phyloP scores from a whole-genome alignment of 2,888 invertebrate species.

The Bellardia pandia region DNA sequence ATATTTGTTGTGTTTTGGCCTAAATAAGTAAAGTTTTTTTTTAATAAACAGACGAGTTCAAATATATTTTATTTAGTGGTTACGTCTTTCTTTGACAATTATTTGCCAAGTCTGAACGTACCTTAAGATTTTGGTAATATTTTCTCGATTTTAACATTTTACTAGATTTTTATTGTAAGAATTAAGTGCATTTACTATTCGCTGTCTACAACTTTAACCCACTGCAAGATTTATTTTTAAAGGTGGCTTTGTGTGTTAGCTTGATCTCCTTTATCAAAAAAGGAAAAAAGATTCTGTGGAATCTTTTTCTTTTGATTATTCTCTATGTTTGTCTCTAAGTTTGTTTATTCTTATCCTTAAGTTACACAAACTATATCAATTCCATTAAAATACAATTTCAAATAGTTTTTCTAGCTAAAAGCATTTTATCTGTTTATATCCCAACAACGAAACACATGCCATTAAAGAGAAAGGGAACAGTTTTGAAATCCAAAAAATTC shows the following conservation, averaged over 20 bases:
- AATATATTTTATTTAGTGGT: no score
- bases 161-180: neutral
- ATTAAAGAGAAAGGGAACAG: neutral
- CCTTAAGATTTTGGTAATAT: no score
- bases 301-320: neutral
- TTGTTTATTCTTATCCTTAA: conserved; percentile 44
- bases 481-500: neutral
- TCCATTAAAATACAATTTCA: conserved; percentile 57
- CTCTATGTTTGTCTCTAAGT: neutral
- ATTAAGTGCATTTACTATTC: neutral
- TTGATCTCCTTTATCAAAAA: conserved; percentile 1
- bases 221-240: neutral
- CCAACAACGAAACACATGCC: neutral
- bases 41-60: no score
- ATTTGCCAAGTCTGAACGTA: no score
- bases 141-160: no score
- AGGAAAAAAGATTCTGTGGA: neutral
- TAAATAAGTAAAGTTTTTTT: no score
- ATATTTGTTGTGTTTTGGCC: no score
- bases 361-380: conserved; percentile 45
- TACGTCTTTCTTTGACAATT: no score
- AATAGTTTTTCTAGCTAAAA: conserved; percentile 55
- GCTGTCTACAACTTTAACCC: neutral
- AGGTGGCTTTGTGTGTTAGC: neutral
- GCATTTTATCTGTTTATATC: conserved; percentile 7